A percentile compares a stretch with the other conserved stretches of the same genome.
Evolutionary conservation across 2,113 vertebrate species (phyloP).

Genomic region (Anoplopoma fimbria): DNA sequence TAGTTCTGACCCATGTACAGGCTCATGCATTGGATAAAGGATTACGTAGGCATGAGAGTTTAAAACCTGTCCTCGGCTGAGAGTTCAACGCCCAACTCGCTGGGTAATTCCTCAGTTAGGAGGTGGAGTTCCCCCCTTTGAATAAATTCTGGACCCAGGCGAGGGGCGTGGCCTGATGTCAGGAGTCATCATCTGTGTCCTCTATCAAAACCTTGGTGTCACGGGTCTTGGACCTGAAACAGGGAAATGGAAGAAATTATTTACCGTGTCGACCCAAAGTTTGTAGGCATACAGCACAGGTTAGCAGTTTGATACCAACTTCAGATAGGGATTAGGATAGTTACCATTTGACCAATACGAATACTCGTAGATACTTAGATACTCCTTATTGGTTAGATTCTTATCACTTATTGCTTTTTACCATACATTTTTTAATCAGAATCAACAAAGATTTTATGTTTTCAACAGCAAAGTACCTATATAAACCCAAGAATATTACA

Average conservation of each 20-base stretch:
- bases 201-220: constrained; percentile 98
- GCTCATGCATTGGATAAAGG: constrained; percentile 26
- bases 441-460: too few species aligned
- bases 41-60: constrained; percentile 25
- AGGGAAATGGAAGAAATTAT: background rate
- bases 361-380: too few species aligned
- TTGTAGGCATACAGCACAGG: background rate
- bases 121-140: constrained; percentile 77
- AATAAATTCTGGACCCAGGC: constrained; percentile 80
- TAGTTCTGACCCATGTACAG: constrained; percentile 19
- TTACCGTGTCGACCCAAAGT: background rate
- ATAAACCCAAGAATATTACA: too few species aligned
- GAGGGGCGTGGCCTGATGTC: constrained; percentile 85
- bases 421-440: too few species aligned
- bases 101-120: constrained; percentile 70
- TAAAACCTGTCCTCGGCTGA: constrained; percentile 22
- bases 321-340: background rate
- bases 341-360: background rate
- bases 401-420: too few species aligned
- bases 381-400: too few species aligned
- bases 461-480: too few species aligned
- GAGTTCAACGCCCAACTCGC: constrained; percentile 70
- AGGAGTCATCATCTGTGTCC: constrained; percentile 98
- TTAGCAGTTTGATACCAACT: background rate
- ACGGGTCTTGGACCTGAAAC: constrained; percentile 90